Evolutionary conservation across 2,888 invertebrate genomes (phyloP), one percentile per base, ranked within the genome.

Genomic region (Callinectes sapidus): DNA sequence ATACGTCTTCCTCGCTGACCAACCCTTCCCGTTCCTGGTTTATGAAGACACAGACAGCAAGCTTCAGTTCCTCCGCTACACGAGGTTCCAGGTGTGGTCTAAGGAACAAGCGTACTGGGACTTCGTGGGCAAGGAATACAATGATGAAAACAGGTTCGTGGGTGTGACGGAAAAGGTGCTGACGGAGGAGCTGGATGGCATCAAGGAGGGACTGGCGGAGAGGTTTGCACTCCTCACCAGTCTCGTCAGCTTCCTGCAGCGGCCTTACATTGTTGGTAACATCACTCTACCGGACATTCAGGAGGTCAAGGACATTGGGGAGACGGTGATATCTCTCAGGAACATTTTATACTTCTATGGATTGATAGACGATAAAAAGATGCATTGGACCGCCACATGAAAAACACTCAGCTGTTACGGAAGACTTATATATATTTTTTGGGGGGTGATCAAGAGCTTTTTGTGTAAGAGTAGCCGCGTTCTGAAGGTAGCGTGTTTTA

Each of bases 161-260:
- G 32, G 35, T 81, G 2, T 35, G 3, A 2, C 35, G 2, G 81
- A 81, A 16, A 81, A 81, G 81, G 35, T 35, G 16, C 14, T 81
- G 81, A 81, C 32, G 81, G 35, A 81, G 35, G 81, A 81, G 81
- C 16, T 81, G 81, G 18, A 35, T 1, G 81, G 81, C 16, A 32
- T 81, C 81, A 35, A 35, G 35, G 35, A 81, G 16, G 81, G 81
- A 35, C 81, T 81, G 35, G 81, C 81, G n/a, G 81, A 81, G 81
- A 81, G 81, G 81, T 35, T 81, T 81, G 35, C 35, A 35, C 81
- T 81, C 81, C 16, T 81, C 16, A 35, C 35, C 16, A 81, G 18
- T n/a, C 81, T 81, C 35, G 81, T 35, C 14, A 35, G 35, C 35
- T 13, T 81, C 35, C 35, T 81, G 35, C 81, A 81, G 81, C 81